Percentiles rank a stretch among this genome's conserved stretches.
phyloP scores from a whole-genome alignment of 2,113 vertebrate genomes.

The Oceanodroma tethys region DNA sequence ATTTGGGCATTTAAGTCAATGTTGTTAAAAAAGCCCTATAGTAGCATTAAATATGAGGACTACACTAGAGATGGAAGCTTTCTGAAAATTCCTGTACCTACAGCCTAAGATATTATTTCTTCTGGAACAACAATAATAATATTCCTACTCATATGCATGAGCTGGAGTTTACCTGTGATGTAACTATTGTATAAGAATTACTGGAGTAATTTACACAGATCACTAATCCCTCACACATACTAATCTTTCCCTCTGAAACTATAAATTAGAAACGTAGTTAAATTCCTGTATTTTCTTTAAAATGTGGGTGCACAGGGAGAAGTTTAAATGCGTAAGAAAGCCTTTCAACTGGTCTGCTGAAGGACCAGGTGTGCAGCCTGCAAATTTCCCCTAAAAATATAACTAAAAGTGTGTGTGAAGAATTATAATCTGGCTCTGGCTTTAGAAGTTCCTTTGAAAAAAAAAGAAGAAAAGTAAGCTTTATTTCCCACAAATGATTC shows the following conservation, averaged over 20 bases:
- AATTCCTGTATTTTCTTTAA: conserved; percentile 31
- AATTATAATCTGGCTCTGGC: background rate
- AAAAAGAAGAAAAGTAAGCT: background rate
- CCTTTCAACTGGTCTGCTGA: background rate
- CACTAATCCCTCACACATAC: conserved; percentile 19
- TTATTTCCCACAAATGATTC: conserved; percentile 60
- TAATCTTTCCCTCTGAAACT: conserved; percentile 37
- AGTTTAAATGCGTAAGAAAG: conserved; percentile 50
- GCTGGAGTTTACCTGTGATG: background rate
- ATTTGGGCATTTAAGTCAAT: background rate
- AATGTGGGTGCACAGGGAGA: background rate
- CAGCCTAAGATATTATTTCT: background rate
- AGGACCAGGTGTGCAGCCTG: conserved; percentile 1
- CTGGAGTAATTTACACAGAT: background rate
- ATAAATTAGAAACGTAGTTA: conserved; percentile 10
- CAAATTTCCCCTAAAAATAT: conserved; percentile 31
- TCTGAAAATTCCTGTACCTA: background rate
- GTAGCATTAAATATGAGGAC: background rate
- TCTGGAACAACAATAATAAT: background rate
- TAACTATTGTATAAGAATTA: background rate
- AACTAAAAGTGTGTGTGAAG: background rate
- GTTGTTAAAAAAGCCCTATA: background rate
- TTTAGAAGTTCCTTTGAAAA: background rate
- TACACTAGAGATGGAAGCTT: background rate
- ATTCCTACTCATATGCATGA: background rate